Evolutionary conservation across 1,140 invertebrate genomes (phyloP).

Genomic region (Bombus sibiricus): DNA sequence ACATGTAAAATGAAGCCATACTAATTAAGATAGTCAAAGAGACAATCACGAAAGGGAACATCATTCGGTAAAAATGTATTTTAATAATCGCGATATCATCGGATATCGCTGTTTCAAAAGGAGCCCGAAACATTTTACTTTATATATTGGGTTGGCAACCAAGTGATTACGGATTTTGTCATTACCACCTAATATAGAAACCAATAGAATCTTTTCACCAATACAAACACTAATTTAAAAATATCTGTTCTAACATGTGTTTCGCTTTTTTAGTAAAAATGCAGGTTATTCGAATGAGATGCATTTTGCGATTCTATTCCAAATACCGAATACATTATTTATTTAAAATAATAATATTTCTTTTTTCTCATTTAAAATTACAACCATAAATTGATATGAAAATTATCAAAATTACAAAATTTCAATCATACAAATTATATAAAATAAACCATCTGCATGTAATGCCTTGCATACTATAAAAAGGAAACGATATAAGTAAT

Average conservation of each 20-base stretch:
- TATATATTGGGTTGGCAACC: neutral
- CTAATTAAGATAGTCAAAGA: slow-evolving; percentile 12
- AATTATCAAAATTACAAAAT: too few relatives aligned
- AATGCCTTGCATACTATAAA: neutral
- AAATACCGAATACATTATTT: neutral
- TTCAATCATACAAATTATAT: neutral
- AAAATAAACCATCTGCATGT: neutral
- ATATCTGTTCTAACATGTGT: neutral
- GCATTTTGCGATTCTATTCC: too few relatives aligned
- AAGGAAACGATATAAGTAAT: neutral
- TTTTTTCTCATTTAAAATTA: neutral
- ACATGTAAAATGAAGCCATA: neutral
- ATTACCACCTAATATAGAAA: too few relatives aligned
- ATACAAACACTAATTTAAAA: slow-evolving; percentile 1
- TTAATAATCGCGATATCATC: slow-evolving; percentile 35
- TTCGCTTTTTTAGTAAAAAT: neutral
- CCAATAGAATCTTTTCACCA: neutral
- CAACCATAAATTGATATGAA: neutral
- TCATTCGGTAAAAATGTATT: slow-evolving; percentile 18
- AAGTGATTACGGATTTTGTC: too few relatives aligned
- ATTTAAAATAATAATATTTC: neutral
- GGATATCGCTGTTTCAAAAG: slow-evolving; percentile 13
- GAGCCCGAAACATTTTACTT: slow-evolving; percentile 4
- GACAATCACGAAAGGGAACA: slow-evolving; percentile 13
- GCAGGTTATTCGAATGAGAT: neutral